phyloP scores from a whole-genome alignment of 2,113 vertebrate genomes.

The Antigone vipio region DNA sequence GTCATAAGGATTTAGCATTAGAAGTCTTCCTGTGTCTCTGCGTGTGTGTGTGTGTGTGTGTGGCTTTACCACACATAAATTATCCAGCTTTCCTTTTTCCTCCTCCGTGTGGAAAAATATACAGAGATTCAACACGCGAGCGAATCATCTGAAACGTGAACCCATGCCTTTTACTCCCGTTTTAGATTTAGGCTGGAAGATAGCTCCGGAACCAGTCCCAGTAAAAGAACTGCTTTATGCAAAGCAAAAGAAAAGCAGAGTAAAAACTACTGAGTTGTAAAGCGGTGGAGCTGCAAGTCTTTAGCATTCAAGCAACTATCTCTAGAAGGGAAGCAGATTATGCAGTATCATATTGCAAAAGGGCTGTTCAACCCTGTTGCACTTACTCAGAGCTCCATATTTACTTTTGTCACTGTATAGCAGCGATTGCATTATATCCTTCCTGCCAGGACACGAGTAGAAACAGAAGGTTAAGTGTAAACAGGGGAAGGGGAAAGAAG shows the following conservation, averaged over 20 bases:
- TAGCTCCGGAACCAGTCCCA: background rate
- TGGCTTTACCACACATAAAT: constrained; percentile 63
- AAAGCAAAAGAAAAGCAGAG: background rate
- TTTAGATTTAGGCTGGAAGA: constrained; percentile 1
- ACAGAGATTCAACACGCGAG: background rate
- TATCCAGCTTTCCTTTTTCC: constrained; percentile 47
- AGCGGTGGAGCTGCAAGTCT: background rate
- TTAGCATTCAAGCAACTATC: constrained; percentile 51
- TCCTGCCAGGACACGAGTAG: constrained; percentile 44
- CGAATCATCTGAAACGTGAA: background rate
- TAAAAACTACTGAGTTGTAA: background rate
- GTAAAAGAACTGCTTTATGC: background rate
- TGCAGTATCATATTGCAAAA: constrained; percentile 54
- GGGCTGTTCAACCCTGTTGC: constrained; percentile 46
- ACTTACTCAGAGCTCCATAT: constrained; percentile 21
- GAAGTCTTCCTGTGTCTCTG: constrained; percentile 21
- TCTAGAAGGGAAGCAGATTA: constrained; percentile 47
- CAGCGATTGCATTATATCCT: constrained; percentile 55
- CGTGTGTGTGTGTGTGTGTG: background rate
- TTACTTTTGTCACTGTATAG: constrained; percentile 61
- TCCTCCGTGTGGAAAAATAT: background rate
- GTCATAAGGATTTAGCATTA: constrained; percentile 32
- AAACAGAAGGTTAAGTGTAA: constrained; percentile 55
- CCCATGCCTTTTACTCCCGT: background rate
- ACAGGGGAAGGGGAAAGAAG: constrained; percentile 5